phyloP scores from a whole-genome alignment of 2,888 invertebrate species.

The Nomada goodeniana region DNA sequence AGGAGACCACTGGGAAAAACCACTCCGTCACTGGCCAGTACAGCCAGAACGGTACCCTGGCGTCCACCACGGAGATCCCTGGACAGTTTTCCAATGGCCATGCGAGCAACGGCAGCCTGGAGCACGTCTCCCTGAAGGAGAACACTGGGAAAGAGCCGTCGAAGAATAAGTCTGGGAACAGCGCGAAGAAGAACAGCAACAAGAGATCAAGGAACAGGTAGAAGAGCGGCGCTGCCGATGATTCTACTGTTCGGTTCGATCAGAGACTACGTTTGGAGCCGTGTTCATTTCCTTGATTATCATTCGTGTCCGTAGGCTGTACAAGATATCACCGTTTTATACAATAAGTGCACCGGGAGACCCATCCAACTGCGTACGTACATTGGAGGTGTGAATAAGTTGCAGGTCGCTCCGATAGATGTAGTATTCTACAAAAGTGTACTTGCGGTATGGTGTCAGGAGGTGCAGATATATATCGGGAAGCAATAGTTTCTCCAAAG shows the following conservation, averaged over 20 bases:
- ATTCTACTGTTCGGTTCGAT: background rate
- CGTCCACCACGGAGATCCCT: conserved; percentile 74
- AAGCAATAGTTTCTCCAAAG: background rate
- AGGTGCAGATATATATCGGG: background rate
- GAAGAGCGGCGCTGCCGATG: conserved; percentile 68
- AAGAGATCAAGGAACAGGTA: conserved; percentile 94
- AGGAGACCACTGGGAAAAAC: conserved; percentile 82
- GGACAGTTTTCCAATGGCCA: conserved; percentile 81
- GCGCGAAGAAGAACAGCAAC: conserved; percentile 91
- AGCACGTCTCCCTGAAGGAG: conserved; percentile 86
- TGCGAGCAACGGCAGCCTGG: conserved; percentile 86
- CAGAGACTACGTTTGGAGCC: background rate
- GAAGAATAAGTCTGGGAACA: conserved; percentile 83
- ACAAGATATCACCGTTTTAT: conserved; percentile 38
- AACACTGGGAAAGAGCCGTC: conserved; percentile 84
- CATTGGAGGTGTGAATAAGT: background rate
- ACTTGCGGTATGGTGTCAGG: background rate
- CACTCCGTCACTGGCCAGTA: conserved; percentile 79
- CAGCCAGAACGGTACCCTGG: conserved; percentile 80
- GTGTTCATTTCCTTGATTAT: conserved; percentile 3
- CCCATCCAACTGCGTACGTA: background rate
- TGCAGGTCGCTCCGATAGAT: background rate
- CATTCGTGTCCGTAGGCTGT: conserved; percentile 8
- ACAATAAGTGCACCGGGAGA: conserved; percentile 24
- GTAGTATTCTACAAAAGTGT: conserved; percentile 11